These are phyloP conservation scores for Corythornis vintsioides DNA, from an alignment of 2,113 vertebrate genomes.

Conservation along the genomic window DNA sequence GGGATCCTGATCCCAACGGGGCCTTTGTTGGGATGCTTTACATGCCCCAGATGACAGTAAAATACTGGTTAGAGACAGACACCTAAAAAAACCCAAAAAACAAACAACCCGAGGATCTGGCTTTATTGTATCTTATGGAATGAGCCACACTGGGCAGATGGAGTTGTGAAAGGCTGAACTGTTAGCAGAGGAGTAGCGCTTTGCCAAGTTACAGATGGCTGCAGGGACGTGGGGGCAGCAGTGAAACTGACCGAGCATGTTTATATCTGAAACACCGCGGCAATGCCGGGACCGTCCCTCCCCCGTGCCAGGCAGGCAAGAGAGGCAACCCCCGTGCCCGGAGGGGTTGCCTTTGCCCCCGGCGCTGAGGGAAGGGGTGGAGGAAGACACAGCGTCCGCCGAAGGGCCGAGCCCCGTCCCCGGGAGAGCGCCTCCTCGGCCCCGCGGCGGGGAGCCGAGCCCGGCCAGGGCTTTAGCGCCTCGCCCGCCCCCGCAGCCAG, in stretches of 20 bases:
- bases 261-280: not conserved
- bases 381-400: not conserved
- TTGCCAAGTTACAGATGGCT: not conserved
- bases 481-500: constrained; percentile 8
- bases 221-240: not conserved
- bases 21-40: not conserved
- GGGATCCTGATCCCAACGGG: not conserved
- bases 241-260: not conserved
- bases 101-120: not conserved
- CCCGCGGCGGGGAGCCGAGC: not conserved
- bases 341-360: too few species aligned
- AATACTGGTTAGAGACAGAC: not conserved
- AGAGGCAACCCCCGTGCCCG: not conserved
- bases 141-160: fast-evolving
- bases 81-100: not conserved
- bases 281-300: not conserved
- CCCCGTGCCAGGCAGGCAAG: not conserved
- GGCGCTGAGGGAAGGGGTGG: not conserved
- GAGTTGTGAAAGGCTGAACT: not conserved
- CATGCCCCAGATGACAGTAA: not conserved
- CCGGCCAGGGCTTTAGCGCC: not conserved
- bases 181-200: not conserved
- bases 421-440: not conserved
- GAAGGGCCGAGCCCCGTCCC: not conserved
- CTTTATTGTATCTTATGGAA: fast-evolving